Evolutionary conservation across 1,140 invertebrate species (phyloP), one percentile per base, ranked within the genome.

Genomic region (Euglossa dilemma): DNA sequence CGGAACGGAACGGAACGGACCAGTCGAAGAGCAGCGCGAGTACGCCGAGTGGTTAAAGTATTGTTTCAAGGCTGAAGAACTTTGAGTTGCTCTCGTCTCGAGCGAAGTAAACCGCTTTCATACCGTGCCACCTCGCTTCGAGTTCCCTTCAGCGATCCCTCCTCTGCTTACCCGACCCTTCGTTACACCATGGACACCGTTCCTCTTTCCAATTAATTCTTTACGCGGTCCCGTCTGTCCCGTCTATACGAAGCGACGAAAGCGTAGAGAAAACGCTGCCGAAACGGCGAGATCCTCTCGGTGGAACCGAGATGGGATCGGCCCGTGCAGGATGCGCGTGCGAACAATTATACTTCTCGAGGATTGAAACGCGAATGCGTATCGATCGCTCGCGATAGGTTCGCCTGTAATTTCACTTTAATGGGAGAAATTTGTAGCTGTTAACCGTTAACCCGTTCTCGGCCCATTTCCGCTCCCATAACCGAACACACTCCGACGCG

Each of bases 361-460:
- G 5, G 59, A 80, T 82, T 20, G 57, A 77, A 57, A 50, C 23
- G 64, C 36, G 71, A 54, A 70, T n/a, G 28, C 23, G 63, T 61
- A 77, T 77, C 64, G 56, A 61, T 83, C 61, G 56, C 14, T 25
- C 11, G 36, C 25, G 11, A 23, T 16, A 28, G 57, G 20, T 52
- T 36, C 36, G 18, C n/a, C 47, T 56, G 77, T 66, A 80, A 83
- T 89, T 82, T 89, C 84, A 77, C 73, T 85, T 81, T 88, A 89
- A 89, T 88, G 72, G 78, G 76, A 74, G 87, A 88, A 88, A 88
- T 82, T 83, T 66, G 86, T 85, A 83, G 50, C 67, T 66, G 61
- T 88, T 80, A 87, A 78, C 63, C 67, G 61, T 70, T 87, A 86
- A 77, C 84, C 63, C 52, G 82, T 78, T 83, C 74, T 74, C 85